Percentiles rank a stretch among this genome's conserved stretches.
These are phyloP conservation scores for Okapia johnstoni DNA, from an alignment of 2,113 vertebrate species.

Conservation along the genomic window DNA sequence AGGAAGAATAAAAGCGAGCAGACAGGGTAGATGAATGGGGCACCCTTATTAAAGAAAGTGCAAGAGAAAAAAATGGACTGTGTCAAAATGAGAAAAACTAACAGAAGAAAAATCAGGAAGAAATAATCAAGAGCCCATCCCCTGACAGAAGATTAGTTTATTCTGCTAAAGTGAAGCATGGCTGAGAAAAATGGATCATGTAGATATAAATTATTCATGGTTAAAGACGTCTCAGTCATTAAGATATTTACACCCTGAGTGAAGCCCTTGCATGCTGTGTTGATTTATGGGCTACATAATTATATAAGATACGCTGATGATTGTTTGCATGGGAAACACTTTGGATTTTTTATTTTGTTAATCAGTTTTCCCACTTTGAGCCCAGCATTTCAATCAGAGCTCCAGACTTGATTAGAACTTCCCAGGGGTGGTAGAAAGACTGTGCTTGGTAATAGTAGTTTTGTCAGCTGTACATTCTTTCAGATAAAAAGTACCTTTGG, in stretches of 20 bases:
- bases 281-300: conserved; percentile 83
- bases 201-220: conserved; percentile 84
- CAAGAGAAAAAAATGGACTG: conserved; percentile 70
- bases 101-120: conserved; percentile 69
- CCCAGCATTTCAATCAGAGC: conserved; percentile 77
- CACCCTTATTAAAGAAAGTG: conserved; percentile 62
- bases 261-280: conserved; percentile 71
- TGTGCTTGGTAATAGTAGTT: conserved; percentile 44
- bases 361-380: conserved; percentile 74
- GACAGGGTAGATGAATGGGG: conserved; percentile 57
- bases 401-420: conserved; percentile 75
- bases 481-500: conserved; percentile 32
- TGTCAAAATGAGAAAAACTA: conserved; percentile 75
- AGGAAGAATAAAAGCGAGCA: conserved; percentile 60
- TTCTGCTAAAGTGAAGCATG: conserved; percentile 70
- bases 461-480: conserved; percentile 8
- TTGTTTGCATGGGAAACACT: conserved; percentile 73
- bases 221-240: conserved; percentile 81
- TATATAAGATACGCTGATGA: conserved; percentile 79
- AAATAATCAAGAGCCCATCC: conserved; percentile 69
- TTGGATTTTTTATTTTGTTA: conserved; percentile 79
- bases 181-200: conserved; percentile 79
- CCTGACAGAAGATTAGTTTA: conserved; percentile 78
- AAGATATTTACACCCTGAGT: conserved; percentile 81
- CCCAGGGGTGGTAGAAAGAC: conserved; percentile 49